Evolutionary conservation across 2,888 invertebrate genomes (phyloP).

Genomic region (Agriopis leucophaearia): DNA sequence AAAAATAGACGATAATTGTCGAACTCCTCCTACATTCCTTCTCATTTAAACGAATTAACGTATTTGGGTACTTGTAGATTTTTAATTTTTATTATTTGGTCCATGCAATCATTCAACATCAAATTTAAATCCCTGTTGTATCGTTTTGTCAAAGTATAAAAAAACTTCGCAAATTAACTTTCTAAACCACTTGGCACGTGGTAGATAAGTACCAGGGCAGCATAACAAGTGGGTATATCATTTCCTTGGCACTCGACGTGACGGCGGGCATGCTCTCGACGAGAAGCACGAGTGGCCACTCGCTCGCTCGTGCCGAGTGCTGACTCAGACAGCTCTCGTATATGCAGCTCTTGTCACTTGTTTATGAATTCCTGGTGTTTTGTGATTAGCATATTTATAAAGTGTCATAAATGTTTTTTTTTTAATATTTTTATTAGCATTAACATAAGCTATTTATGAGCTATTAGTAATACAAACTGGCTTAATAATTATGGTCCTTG

Average conservation of each 20-base stretch:
- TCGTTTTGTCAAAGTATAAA: background rate
- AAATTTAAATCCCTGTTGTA: too few species aligned
- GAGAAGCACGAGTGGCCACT: slow-evolving; percentile 40
- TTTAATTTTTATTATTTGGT: background rate
- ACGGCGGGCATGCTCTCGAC: slow-evolving; percentile 11
- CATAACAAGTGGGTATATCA: slow-evolving; percentile 57
- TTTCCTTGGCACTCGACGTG: slow-evolving; percentile 47
- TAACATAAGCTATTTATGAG: too few species aligned
- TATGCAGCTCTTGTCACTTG: slow-evolving; percentile 37
- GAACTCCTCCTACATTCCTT: background rate
- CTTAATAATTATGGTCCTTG: too few species aligned
- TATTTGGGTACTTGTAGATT: background rate
- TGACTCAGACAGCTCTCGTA: slow-evolving; percentile 43
- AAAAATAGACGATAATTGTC: background rate
- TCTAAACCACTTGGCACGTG: background rate
- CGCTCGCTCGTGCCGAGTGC: slow-evolving; percentile 33
- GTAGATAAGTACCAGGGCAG: slow-evolving; percentile 46
- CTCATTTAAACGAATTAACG: background rate
- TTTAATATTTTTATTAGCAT: too few species aligned
- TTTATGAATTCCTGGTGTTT: slow-evolving; percentile 39
- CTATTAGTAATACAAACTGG: too few species aligned
- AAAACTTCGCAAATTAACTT: background rate
- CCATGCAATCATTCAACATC: too few species aligned
- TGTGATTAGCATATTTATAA: slow-evolving; percentile 11
- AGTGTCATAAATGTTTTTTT: too few species aligned